These are phyloP conservation scores for Ectropis grisescens DNA, from an alignment of 1,140 invertebrate species.

Conservation along the genomic window DNA sequence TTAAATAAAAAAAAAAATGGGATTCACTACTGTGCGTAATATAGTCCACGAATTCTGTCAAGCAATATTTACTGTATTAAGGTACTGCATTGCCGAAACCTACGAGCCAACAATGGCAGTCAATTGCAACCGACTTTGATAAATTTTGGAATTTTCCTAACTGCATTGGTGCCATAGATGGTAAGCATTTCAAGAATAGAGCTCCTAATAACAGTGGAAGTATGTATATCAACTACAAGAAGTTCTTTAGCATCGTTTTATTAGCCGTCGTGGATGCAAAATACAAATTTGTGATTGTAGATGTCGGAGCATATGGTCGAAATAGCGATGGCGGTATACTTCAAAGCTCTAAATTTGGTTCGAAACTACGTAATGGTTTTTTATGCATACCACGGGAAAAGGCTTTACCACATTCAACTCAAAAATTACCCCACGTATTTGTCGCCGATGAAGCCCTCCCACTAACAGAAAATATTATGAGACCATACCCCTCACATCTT, in stretches of 20 bases:
- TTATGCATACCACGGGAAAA: constrained; percentile 7
- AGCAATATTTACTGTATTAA: too few relatives aligned
- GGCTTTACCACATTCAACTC: constrained; percentile 1
- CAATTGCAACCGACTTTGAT: not conserved
- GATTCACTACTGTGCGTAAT: too few relatives aligned
- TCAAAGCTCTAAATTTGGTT: constrained; percentile 7
- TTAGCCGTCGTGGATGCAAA: not conserved
- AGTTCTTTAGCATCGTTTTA: not conserved
- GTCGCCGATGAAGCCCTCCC: not conserved
- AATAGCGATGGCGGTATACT: constrained; percentile 3
- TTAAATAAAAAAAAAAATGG: too few relatives aligned
- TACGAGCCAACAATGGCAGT: too few relatives aligned
- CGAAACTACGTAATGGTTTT: constrained; percentile 5
- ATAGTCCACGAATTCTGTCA: too few relatives aligned
- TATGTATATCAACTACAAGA: not conserved
- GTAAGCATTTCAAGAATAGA: not conserved
- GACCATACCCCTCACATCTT: not conserved
- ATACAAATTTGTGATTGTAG: not conserved
- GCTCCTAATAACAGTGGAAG: not conserved
- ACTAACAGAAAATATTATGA: not conserved
- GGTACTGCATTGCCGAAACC: too few relatives aligned
- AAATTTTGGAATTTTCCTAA: not conserved
- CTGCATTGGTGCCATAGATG: not conserved
- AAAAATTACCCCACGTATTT: constrained; percentile 3
- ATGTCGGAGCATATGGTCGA: not conserved